phyloP scores from a whole-genome alignment of 2,888 invertebrate species.

The Drosophila melanosoma region DNA sequence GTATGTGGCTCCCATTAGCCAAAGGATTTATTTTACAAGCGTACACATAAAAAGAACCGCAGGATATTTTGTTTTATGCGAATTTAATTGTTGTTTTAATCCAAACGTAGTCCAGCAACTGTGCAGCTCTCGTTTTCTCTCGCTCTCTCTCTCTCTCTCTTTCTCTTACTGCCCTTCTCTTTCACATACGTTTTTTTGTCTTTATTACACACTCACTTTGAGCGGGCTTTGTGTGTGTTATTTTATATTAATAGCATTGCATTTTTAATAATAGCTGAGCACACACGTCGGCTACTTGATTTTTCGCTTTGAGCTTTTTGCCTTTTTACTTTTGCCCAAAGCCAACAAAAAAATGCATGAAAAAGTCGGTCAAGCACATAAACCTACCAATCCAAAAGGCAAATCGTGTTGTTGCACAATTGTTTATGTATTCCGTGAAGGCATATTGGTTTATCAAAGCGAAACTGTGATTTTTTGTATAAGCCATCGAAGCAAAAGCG shows the following conservation, averaged over 20 bases:
- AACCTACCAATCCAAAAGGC: slow-evolving; percentile 6
- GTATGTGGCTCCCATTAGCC: slow-evolving; percentile 68
- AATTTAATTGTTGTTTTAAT: slow-evolving; percentile 82
- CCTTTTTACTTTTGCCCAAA: slow-evolving; percentile 24
- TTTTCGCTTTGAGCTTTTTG: slow-evolving; percentile 32
- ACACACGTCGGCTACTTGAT: slow-evolving; percentile 48
- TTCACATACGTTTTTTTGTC: background rate
- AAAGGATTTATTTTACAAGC: slow-evolving; percentile 77
- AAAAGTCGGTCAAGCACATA: slow-evolving; percentile 52
- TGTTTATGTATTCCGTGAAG: background rate
- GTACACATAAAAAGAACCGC: slow-evolving; percentile 73
- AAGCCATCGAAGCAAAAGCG: background rate
- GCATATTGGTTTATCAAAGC: slow-evolving; percentile 34
- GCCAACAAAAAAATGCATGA: slow-evolving; percentile 16
- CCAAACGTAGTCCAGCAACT: slow-evolving; percentile 45
- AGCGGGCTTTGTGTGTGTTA: slow-evolving; percentile 28
- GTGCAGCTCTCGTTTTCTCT: background rate
- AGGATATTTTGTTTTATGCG: slow-evolving; percentile 82
- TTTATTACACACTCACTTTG: slow-evolving; percentile 7
- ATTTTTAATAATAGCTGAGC: slow-evolving; percentile 52
- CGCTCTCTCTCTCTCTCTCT: background rate
- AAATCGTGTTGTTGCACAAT: background rate
- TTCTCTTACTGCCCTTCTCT: background rate
- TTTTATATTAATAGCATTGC: slow-evolving; percentile 56
- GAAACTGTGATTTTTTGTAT: slow-evolving; percentile 18